Conservation (phyloP, 2,888 invertebrate genomes). For the Pristionchus mayeri region DNA sequence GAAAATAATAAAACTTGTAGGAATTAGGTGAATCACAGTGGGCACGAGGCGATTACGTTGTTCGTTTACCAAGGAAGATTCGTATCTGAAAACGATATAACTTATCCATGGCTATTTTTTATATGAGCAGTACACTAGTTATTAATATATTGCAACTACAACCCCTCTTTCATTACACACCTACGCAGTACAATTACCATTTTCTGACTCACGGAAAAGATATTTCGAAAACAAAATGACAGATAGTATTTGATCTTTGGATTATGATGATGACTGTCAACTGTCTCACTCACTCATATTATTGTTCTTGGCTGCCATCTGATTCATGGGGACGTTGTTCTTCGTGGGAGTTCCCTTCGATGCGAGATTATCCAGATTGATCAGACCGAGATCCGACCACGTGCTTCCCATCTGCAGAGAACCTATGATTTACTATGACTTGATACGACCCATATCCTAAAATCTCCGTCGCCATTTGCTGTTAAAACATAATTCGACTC, state of each 20-base stretch:
- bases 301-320: slow-evolving; percentile 27
- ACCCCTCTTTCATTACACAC: too few relatives aligned
- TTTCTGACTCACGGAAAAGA: too few relatives aligned
- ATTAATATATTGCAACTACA: too few relatives aligned
- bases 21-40: slow-evolving; percentile 28
- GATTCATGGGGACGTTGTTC: slow-evolving; percentile 48
- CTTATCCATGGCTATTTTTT: background rate
- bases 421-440: too few relatives aligned
- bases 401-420: slow-evolving; percentile 49
- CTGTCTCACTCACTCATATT: slow-evolving; percentile 38
- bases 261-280: too few relatives aligned
- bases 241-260: too few relatives aligned
- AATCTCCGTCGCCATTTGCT: too few relatives aligned
- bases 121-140: too few relatives aligned
- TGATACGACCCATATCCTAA: too few relatives aligned
- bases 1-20: too few relatives aligned
- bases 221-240: too few relatives aligned
- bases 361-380: slow-evolving; percentile 49
- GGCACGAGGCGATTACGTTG: background rate
- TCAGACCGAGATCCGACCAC: slow-evolving; percentile 46
- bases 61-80: slow-evolving; percentile 33
- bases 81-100: slow-evolving; percentile 17
- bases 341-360: slow-evolving; percentile 21
- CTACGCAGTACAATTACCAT: too few relatives aligned
- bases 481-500: background rate